These are phyloP conservation scores for Dicaeum eximium DNA, from an alignment of 2,113 vertebrate genomes.

Conservation along the genomic window DNA sequence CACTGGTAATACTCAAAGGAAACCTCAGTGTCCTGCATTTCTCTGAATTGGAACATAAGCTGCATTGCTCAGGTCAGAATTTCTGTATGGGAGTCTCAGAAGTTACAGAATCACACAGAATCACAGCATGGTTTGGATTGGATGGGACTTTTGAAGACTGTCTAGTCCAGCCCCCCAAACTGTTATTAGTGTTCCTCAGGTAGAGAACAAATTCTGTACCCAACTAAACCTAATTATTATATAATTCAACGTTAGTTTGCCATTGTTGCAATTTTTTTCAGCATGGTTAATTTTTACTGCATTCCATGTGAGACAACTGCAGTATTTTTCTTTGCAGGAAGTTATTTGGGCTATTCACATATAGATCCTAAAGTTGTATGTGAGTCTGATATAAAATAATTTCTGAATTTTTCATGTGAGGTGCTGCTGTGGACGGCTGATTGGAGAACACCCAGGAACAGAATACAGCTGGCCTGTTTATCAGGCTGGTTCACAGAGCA, in stretches of 20 bases:
- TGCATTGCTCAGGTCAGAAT: neutral
- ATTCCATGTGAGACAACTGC: neutral
- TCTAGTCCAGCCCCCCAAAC: neutral
- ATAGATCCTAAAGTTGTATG: neutral
- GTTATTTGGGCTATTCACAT: neutral
- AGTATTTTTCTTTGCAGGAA: neutral
- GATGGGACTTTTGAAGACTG: neutral
- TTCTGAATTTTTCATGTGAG: conserved; percentile 63
- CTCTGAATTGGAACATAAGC: neutral
- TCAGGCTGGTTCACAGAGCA: conserved; percentile 22
- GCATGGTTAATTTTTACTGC: neutral
- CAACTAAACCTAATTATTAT: neutral
- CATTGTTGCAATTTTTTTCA: neutral
- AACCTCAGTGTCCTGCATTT: neutral
- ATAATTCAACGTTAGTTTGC: neutral
- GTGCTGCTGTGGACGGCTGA: conserved; percentile 89
- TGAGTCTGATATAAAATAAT: neutral
- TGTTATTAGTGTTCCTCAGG: neutral
- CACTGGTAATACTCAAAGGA: neutral
- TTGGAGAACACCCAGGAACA: conserved; percentile 81
- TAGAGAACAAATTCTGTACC: neutral
- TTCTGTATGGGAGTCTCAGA: neutral
- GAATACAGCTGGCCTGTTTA: conserved; percentile 63
- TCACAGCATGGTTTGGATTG: neutral
- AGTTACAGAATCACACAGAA: neutral